phyloP scores from a whole-genome alignment of 2,113 vertebrate genomes.

The Rhabdomys dilectus region DNA sequence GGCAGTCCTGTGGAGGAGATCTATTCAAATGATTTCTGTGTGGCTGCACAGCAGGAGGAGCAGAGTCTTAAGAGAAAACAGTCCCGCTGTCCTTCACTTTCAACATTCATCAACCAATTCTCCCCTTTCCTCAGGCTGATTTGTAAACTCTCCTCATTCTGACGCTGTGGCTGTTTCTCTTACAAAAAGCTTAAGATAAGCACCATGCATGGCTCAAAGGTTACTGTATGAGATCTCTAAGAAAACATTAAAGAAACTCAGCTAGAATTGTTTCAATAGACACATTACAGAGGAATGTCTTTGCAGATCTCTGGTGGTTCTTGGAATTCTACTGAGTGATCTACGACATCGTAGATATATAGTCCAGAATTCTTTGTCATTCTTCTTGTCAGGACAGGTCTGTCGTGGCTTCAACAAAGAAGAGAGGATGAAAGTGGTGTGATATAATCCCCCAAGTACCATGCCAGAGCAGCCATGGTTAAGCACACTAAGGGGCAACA shows the following conservation, averaged over 20 bases:
- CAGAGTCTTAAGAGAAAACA: background rate
- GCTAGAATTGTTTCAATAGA: background rate
- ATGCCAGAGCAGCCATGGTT: background rate
- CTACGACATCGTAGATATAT: background rate
- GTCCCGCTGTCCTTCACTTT: background rate
- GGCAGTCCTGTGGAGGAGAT: background rate
- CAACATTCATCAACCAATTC: background rate
- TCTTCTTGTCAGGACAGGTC: background rate
- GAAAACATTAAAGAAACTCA: background rate
- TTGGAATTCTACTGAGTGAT: background rate
- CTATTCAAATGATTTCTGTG: background rate
- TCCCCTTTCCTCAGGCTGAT: background rate
- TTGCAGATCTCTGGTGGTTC: background rate
- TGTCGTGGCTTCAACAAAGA: background rate
- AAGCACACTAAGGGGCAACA: no score
- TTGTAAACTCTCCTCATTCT: background rate
- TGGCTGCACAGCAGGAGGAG: background rate
- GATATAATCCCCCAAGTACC: background rate
- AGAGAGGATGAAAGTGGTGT: background rate
- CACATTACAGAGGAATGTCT: background rate
- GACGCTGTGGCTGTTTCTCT: background rate
- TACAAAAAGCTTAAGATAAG: constrained; percentile 7
- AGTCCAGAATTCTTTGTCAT: background rate
- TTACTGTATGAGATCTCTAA: background rate
- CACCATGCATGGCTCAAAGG: background rate